Conservation (phyloP, 2,113 vertebrate species). For the Gallinago jamesoni region DNA sequence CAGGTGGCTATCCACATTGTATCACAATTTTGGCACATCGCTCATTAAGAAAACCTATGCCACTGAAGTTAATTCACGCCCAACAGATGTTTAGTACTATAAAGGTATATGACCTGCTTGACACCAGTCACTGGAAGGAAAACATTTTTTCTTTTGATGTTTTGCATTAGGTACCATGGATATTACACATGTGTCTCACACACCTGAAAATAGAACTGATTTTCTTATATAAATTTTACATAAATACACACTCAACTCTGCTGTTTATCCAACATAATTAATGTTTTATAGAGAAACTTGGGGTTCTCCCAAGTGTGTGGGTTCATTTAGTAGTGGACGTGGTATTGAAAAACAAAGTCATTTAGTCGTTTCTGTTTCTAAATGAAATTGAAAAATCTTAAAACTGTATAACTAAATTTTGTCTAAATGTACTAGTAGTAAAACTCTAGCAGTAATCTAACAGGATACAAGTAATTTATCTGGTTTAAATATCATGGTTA, state of each 20-base stretch:
- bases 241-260: neutral
- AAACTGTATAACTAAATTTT: neutral
- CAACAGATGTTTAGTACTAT: slow-evolving; percentile 18
- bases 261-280: neutral
- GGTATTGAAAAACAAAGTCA: neutral
- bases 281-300: neutral
- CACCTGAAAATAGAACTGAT: neutral
- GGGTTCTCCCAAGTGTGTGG: neutral
- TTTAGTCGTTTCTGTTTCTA: neutral
- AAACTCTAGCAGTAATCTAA: neutral
- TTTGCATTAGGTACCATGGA: neutral
- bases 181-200: neutral
- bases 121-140: neutral
- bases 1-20: neutral
- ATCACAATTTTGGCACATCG: neutral
- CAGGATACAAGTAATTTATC: neutral
- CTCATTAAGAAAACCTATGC: slow-evolving; percentile 4
- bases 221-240: neutral
- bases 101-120: slow-evolving; percentile 2
- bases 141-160: slow-evolving; percentile 18
- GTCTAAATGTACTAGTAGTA: neutral
- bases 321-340: neutral
- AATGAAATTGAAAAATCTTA: neutral
- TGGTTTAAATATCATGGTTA: neutral
- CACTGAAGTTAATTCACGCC: neutral